phyloP scores from a whole-genome alignment of 2,113 vertebrate genomes.

The Chloropsis hardwickii region DNA sequence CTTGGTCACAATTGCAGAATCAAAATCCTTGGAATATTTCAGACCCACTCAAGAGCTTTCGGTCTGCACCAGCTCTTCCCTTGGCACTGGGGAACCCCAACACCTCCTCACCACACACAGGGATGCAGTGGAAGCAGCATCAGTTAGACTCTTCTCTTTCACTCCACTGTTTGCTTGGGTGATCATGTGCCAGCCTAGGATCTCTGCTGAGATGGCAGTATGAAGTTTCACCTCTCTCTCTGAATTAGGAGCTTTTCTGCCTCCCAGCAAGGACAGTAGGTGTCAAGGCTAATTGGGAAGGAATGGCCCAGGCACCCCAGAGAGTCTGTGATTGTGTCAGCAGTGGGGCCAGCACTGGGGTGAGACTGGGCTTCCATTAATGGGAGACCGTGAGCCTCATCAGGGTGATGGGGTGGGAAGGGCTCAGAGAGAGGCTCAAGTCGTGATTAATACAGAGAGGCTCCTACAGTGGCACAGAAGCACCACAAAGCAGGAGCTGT shows the following conservation, averaged over 20 bases:
- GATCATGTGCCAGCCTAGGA: neutral
- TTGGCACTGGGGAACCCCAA: accelerated
- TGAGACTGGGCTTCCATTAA: neutral
- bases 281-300: neutral
- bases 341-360: neutral
- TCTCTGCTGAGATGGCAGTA: neutral
- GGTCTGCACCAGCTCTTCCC: neutral
- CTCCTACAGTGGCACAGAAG: neutral
- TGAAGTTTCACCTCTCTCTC: neutral
- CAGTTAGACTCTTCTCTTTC: neutral
- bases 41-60: neutral
- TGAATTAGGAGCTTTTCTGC: neutral
- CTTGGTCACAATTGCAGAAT: neutral
- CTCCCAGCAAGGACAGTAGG: neutral
- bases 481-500: neutral
- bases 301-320: accelerated
- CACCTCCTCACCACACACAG: neutral
- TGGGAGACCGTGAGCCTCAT: accelerated
- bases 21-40: neutral
- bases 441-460: neutral
- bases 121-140: neutral
- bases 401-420: neutral
- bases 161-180: accelerated
- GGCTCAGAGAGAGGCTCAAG: neutral
- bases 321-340: neutral